These are phyloP conservation scores for Chaetophractus vellerosus DNA, from an alignment of 2,797 vertebrate genomes.

Conservation along the genomic window DNA sequence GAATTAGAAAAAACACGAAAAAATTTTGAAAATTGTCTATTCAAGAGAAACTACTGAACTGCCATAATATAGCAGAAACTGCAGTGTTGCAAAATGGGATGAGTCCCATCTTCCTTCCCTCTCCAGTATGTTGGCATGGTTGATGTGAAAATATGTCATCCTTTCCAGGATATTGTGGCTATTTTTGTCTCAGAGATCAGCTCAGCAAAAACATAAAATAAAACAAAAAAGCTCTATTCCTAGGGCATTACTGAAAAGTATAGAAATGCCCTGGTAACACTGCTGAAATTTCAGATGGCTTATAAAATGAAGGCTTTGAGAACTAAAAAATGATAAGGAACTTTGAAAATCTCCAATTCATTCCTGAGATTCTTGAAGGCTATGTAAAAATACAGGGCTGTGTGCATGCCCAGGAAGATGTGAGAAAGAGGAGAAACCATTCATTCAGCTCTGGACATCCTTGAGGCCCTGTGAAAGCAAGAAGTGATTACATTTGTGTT, in stretches of 20 bases:
- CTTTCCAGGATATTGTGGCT: not conserved
- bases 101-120: not conserved
- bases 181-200: not conserved
- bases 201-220: not conserved
- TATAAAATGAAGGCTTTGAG: not conserved
- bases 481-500: not conserved
- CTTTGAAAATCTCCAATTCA: not conserved
- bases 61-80: not conserved
- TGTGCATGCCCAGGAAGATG: not conserved
- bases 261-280: not conserved
- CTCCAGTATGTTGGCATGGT: not conserved
- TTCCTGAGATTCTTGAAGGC: not conserved
- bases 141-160: not conserved
- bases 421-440: not conserved
- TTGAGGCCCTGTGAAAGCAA: not conserved
- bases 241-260: not conserved
- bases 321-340: not conserved
- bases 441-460: not conserved
- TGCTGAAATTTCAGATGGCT: not conserved
- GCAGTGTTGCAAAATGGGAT: not conserved
- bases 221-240: no score
- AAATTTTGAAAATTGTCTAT: not conserved
- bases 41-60: not conserved
- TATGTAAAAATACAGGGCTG: not conserved
- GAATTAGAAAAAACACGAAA: not conserved